These are phyloP conservation scores for Melanotaenia trifasciata DNA, from an alignment of 2,797 vertebrate species.

Conservation along the genomic window DNA sequence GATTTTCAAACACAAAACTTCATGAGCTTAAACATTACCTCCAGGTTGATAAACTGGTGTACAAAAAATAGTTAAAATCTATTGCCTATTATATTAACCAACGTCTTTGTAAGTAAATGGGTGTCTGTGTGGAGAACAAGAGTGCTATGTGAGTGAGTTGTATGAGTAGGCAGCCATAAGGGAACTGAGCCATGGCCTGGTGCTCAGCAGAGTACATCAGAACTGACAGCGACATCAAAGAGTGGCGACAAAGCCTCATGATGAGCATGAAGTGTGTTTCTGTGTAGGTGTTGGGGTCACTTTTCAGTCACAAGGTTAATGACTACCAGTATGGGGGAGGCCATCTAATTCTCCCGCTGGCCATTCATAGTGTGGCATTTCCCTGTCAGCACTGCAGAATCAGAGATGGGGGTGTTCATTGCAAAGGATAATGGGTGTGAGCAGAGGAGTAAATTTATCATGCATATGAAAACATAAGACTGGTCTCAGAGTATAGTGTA, in stretches of 20 bases:
- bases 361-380: slow-evolving; percentile 65
- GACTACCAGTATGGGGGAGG: slow-evolving; percentile 67
- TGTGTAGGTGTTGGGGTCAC: slow-evolving; percentile 58
- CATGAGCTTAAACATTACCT: slow-evolving; percentile 35
- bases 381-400: slow-evolving; percentile 57
- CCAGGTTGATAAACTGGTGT: slow-evolving; percentile 41
- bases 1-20: slow-evolving; percentile 31
- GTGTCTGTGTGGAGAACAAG: slow-evolving; percentile 40
- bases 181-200: slow-evolving; percentile 63
- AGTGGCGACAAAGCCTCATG: slow-evolving; percentile 61
- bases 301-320: slow-evolving; percentile 80
- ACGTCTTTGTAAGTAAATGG: slow-evolving; percentile 57
- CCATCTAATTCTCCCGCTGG: slow-evolving; percentile 64
- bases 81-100: slow-evolving; percentile 56
- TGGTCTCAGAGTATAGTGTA: slow-evolving; percentile 80
- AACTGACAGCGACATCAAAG: slow-evolving; percentile 68
- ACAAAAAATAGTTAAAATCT: slow-evolving; percentile 53
- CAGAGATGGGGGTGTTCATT: slow-evolving; percentile 64
- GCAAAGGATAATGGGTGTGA: slow-evolving; percentile 80
- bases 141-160: slow-evolving; percentile 46
- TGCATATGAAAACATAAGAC: slow-evolving; percentile 84
- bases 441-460: slow-evolving; percentile 84
- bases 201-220: slow-evolving; percentile 70
- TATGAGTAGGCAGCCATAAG: slow-evolving; percentile 60
- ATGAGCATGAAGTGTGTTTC: slow-evolving; percentile 57